phyloP scores from a whole-genome alignment of 1,140 invertebrate species.

The Aphelinus atriplicis region DNA sequence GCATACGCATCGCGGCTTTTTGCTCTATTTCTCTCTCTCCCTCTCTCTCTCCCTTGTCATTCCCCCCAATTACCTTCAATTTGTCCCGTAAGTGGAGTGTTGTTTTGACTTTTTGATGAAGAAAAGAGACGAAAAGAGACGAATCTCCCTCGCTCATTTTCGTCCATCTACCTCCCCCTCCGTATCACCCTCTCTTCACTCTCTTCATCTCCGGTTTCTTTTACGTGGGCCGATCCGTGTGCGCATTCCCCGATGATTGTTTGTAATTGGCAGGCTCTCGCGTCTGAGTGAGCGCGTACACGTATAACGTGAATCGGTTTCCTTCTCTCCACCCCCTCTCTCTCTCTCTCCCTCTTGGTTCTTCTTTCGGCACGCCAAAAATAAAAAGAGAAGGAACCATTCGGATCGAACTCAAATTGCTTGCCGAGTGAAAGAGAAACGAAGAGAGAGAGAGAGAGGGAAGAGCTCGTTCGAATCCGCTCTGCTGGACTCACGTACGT shows the following conservation, averaged over 20 bases:
- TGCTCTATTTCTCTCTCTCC: neutral
- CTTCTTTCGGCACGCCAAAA: neutral
- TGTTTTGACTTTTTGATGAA: constrained; percentile 35
- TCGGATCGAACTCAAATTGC: neutral
- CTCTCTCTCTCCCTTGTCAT: neutral
- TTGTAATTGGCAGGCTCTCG: constrained; percentile 23
- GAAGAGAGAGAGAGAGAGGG: too few species aligned
- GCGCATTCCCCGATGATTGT: constrained; percentile 34
- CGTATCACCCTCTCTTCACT: neutral
- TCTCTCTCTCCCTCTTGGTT: neutral
- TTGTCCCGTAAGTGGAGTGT: constrained; percentile 34
- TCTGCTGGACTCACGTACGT: too few species aligned
- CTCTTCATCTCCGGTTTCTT: constrained; percentile 18
- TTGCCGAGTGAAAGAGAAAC: too few species aligned
- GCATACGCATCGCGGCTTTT: neutral
- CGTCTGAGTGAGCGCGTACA: too few species aligned
- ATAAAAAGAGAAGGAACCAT: neutral
- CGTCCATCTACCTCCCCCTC: constrained; percentile 11
- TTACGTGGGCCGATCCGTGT: constrained; percentile 29
- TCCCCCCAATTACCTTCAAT: constrained; percentile 34
- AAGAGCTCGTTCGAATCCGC: too few species aligned
- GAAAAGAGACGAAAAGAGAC: constrained; percentile 13
- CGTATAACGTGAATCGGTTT: neutral
- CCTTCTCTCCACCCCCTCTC: constrained; percentile 1
- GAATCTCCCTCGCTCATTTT: neutral